Conservation (phyloP, 2,113 vertebrate species). For the Apeltes quadracus region DNA sequence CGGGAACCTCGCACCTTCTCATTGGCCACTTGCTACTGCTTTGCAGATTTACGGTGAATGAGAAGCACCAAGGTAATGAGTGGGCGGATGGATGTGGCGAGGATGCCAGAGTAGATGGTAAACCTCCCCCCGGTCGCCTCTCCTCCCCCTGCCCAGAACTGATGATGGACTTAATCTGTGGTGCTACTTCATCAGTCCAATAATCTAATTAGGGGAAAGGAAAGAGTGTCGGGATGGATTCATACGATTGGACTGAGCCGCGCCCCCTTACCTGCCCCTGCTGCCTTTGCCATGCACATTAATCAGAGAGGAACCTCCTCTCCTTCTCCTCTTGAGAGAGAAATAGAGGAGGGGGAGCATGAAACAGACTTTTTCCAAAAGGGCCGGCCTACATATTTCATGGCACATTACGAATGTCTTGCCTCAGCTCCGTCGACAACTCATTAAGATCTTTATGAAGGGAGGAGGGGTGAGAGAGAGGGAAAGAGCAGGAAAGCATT, state of each 20-base stretch:
- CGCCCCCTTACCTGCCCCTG: constrained; percentile 56
- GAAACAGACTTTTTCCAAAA: constrained; percentile 66
- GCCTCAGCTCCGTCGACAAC: constrained; percentile 75
- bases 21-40: constrained; percentile 19
- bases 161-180: constrained; percentile 73
- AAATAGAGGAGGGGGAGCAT: constrained; percentile 9
- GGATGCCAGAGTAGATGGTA: constrained; percentile 13
- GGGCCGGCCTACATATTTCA: constrained; percentile 77
- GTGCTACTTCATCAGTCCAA: constrained; percentile 77
- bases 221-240: constrained; percentile 67
- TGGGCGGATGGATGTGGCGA: constrained; percentile 26
- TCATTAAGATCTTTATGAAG: constrained; percentile 76
- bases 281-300: constrained; percentile 50
- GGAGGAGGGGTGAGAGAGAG: constrained; percentile 9
- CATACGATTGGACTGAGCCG: constrained; percentile 42
- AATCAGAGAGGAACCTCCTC: constrained; percentile 63
- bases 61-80: constrained; percentile 20
- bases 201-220: constrained; percentile 73
- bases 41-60: constrained; percentile 31
- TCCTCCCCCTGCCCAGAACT: constrained; percentile 54
- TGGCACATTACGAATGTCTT: constrained; percentile 79
- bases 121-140: constrained; percentile 16
- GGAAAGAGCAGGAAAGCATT: constrained; percentile 41
- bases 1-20: constrained; percentile 19
- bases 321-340: constrained; percentile 28